phyloP scores from a whole-genome alignment of 2,113 vertebrate species.

The Orientallactaga bullata region DNA sequence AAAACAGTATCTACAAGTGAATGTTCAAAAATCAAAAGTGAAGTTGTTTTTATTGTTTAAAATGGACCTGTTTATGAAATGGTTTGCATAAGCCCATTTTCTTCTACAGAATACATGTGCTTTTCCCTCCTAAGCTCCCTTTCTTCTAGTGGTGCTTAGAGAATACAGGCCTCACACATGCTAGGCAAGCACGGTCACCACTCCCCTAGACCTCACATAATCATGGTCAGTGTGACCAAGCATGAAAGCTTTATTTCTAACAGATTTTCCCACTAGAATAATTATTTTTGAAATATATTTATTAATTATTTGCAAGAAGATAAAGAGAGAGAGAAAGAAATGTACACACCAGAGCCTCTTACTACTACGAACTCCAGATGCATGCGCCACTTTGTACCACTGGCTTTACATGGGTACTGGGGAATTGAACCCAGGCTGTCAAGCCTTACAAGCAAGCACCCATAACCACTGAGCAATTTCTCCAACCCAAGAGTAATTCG shows the following conservation, averaged over 20 bases:
- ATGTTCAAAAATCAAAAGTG: not conserved
- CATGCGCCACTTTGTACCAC: too few relatives aligned
- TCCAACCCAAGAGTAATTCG: too few relatives aligned
- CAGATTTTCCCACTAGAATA: not conserved
- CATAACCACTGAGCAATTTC: too few relatives aligned
- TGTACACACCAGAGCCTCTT: too few relatives aligned
- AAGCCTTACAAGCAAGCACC: too few relatives aligned
- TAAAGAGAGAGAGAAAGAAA: too few relatives aligned
- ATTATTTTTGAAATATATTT: too few relatives aligned
- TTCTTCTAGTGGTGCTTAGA: too few relatives aligned
- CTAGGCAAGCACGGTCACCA: not conserved
- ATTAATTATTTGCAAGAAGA: too few relatives aligned
- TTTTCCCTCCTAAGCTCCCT: not conserved
- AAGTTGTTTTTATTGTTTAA: not conserved
- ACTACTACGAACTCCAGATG: too few relatives aligned
- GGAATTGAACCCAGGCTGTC: too few relatives aligned
- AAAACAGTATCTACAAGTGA: constrained; percentile 27
- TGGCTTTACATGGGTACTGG: too few relatives aligned
- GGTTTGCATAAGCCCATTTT: not conserved
- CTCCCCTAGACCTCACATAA: not conserved
- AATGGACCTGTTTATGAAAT: constrained; percentile 31
- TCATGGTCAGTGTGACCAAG: not conserved
- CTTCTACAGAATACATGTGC: not conserved
- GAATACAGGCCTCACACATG: not conserved
- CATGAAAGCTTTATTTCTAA: not conserved